These are phyloP conservation scores for Physella acuta DNA, from an alignment of 1,140 invertebrate genomes.

Conservation along the genomic window DNA sequence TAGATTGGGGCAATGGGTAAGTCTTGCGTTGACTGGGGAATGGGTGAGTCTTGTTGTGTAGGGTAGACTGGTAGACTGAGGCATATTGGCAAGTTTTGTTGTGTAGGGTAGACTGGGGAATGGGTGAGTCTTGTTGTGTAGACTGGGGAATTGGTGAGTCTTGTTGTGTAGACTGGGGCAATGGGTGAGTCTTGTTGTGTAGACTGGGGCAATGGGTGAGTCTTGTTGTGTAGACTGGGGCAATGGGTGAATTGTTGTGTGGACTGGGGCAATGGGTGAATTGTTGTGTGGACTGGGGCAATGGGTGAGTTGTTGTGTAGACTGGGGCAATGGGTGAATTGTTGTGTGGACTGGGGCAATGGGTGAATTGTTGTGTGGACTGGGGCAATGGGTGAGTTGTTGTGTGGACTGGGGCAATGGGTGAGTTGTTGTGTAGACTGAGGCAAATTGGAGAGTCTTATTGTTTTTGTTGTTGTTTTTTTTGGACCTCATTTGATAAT, in stretches of 20 bases:
- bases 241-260: slow-evolving; percentile 81
- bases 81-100: too few relatives aligned
- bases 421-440: too few relatives aligned
- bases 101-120: too few relatives aligned
- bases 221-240: slow-evolving; percentile 95
- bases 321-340: slow-evolving; percentile 87
- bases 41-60: too few relatives aligned
- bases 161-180: slow-evolving; percentile 97
- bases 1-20: slow-evolving; percentile 91
- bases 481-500: too few relatives aligned
- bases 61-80: too few relatives aligned
- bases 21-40: too few relatives aligned
- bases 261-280: slow-evolving; percentile 88
- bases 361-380: slow-evolving; percentile 79
- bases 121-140: too few relatives aligned
- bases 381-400: slow-evolving; percentile 86
- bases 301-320: slow-evolving; percentile 80
- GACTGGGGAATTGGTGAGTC: too few relatives aligned
- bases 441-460: background rate
- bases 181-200: slow-evolving; percentile 79
- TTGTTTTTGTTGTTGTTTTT: background rate
- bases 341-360: slow-evolving; percentile 96
- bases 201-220: slow-evolving; percentile 88
- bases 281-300: slow-evolving; percentile 94
- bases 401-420: slow-evolving; percentile 95